Evolutionary conservation across 2,888 invertebrate species (phyloP), one percentile per base, ranked within the genome.

Genomic region (Ophioninae sp.): DNA sequence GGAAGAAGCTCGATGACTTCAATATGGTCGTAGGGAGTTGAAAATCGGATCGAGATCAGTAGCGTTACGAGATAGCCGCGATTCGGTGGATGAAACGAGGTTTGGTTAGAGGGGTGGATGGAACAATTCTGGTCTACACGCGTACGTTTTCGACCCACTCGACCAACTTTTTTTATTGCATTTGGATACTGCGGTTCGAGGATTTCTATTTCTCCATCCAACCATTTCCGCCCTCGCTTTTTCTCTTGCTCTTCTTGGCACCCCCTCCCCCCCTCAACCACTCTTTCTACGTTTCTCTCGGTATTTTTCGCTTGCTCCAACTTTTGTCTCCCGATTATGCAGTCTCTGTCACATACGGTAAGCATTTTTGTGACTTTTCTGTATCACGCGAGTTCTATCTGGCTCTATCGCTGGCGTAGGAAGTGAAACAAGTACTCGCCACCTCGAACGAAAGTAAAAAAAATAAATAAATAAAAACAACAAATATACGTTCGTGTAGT

Each of bases 131-230:
- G 89, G 89, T 91, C 89, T 91, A 91, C 90, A 90, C 91, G 89
- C 92, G 91, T 91, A 90, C 89, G 89, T 90, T 91, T 90, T 89
- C 90, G 86, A 89, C 88, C 91, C 91, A 91, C 91, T 91, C 90
- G 90, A 90, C 88, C 85, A 88, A 86, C 88, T 90, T 89, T 90
- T 92, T 90, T n/a, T n/a, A 92, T 92, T 90, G 88, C 90, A 90
- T 91, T 91, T 64, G 23, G 72, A 91, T 88, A 82, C 88, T 76
- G 74, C 78, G 65, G 73, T 50, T 68, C 65, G 50, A 77, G 76
- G 81, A 85, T 84, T 86, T 88, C 61, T 62, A 20, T n/a, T 23
- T 44, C 57, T 59, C 30, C 76, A 80, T 78, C 75, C 77, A n/a
- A n/a, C n/a, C n/a, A n/a, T n/a, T n/a, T n/a, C n/a, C n/a, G n/a